phyloP scores from a whole-genome alignment of 1,140 invertebrate genomes.

The Pseudomyrmex flavicornis region DNA sequence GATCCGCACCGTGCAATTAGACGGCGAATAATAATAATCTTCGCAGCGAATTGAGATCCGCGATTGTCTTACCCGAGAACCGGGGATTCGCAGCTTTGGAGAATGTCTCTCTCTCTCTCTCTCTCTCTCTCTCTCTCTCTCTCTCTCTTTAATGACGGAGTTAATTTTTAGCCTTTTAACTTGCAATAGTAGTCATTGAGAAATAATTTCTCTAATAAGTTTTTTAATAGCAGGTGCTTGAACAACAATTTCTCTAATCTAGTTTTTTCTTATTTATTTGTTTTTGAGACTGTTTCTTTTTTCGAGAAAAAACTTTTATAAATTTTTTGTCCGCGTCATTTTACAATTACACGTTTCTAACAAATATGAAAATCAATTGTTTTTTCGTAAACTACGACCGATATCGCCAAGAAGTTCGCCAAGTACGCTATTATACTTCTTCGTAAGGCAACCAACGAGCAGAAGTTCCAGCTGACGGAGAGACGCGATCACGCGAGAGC shows the following conservation, averaged over 20 bases:
- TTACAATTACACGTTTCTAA: background rate
- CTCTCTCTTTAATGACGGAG: too few relatives aligned
- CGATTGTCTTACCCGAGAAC: slow-evolving; percentile 5
- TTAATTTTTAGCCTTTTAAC: too few relatives aligned
- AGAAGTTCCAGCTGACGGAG: slow-evolving; percentile 39
- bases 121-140: too few relatives aligned
- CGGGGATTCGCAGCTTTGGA: too few relatives aligned
- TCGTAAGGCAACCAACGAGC: slow-evolving; percentile 13
- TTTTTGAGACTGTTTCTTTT: too few relatives aligned
- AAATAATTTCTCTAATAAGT: too few relatives aligned
- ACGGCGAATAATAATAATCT: slow-evolving; percentile 56
- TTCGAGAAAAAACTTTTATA: too few relatives aligned
- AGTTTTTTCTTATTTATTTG: too few relatives aligned
- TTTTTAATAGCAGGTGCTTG: too few relatives aligned
- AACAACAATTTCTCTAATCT: too few relatives aligned
- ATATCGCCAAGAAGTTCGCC: slow-evolving; percentile 20
- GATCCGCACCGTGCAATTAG: slow-evolving; percentile 52
- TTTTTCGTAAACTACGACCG: background rate
- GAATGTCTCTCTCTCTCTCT: too few relatives aligned
- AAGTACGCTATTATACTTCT: background rate
- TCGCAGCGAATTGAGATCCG: slow-evolving; percentile 40
- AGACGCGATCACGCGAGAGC: slow-evolving; percentile 62
- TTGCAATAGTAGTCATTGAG: too few relatives aligned
- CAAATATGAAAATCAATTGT: background rate
- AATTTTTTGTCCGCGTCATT: background rate